These are phyloP conservation scores for Aethes cnicana DNA, from an alignment of 2,888 invertebrate species.

Conservation along the genomic window DNA sequence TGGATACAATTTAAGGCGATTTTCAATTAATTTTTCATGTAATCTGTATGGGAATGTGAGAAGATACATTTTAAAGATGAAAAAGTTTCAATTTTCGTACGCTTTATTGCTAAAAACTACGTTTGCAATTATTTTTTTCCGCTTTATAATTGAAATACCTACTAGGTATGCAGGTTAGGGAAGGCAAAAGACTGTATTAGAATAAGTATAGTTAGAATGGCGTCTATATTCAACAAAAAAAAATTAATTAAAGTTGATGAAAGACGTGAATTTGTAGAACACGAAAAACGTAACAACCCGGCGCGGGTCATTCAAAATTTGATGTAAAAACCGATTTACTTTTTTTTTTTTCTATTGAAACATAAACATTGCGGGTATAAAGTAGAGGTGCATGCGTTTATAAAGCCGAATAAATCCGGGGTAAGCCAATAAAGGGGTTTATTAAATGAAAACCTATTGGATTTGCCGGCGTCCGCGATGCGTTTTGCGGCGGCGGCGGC, in stretches of 20 bases:
- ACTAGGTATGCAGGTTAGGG: too few relatives aligned
- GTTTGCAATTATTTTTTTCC: neutral
- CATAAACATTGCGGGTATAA: slow-evolving; percentile 3
- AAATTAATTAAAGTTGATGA: too few relatives aligned
- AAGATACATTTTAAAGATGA: neutral
- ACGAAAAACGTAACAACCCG: too few relatives aligned
- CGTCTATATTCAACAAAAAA: too few relatives aligned
- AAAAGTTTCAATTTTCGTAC: too few relatives aligned
- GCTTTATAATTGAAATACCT: too few relatives aligned
- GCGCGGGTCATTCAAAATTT: too few relatives aligned
- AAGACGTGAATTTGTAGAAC: too few relatives aligned
- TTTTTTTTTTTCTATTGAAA: slow-evolving; percentile 4
- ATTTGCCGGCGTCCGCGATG: slow-evolving; percentile 58
- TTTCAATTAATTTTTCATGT: slow-evolving; percentile 11
- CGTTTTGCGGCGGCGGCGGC: slow-evolving; percentile 54
- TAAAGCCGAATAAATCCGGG: slow-evolving; percentile 66
- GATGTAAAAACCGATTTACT: too few relatives aligned
- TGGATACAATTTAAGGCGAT: too few relatives aligned
- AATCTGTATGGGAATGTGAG: neutral
- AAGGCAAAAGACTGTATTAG: too few relatives aligned
- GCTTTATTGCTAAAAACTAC: neutral
- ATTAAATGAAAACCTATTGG: slow-evolving; percentile 79
- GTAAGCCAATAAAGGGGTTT: slow-evolving; percentile 80
- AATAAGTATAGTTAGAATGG: too few relatives aligned
- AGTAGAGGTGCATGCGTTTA: slow-evolving; percentile 26